phyloP scores from a whole-genome alignment of 2,797 vertebrate genomes.

The Paedocypris micromegethes region DNA sequence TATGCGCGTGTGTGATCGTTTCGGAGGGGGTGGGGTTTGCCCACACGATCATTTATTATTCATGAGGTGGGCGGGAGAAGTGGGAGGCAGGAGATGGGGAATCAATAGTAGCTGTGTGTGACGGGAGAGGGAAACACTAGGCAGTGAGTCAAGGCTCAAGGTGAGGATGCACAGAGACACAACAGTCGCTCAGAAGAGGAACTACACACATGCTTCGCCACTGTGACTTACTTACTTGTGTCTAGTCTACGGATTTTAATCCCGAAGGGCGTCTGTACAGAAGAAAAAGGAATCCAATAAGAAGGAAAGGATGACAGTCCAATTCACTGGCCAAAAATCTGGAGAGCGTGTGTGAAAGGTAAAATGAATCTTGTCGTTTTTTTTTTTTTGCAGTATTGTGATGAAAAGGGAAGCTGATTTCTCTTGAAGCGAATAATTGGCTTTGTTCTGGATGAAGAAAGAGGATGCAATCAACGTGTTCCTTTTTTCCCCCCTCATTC shows the following conservation, averaged over 20 bases:
- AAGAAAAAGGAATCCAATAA: constrained; percentile 13
- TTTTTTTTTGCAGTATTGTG: neutral
- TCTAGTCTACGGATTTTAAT: constrained; percentile 31
- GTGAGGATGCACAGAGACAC: constrained; percentile 34
- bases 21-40: constrained; percentile 40
- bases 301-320: constrained; percentile 22
- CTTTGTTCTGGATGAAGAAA: constrained; percentile 25
- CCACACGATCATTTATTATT: constrained; percentile 63
- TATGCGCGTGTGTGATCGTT: constrained; percentile 15
- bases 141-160: constrained; percentile 14
- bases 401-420: neutral
- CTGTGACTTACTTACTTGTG: constrained; percentile 17
- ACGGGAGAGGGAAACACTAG: constrained; percentile 37
- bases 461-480: neutral
- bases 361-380: constrained; percentile 27
- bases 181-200: constrained; percentile 27
- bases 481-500: constrained; percentile 22
- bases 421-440: constrained; percentile 9
- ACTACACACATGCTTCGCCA: constrained; percentile 21
- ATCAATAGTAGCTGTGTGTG: constrained; percentile 44
- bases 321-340: constrained; percentile 12
- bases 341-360: constrained; percentile 39
- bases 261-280: neutral
- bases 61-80: constrained; percentile 67
- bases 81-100: constrained; percentile 66